Evolutionary conservation across 1,140 invertebrate species (phyloP), one percentile per base, ranked within the genome.

Genomic region (Drosophila tani): DNA sequence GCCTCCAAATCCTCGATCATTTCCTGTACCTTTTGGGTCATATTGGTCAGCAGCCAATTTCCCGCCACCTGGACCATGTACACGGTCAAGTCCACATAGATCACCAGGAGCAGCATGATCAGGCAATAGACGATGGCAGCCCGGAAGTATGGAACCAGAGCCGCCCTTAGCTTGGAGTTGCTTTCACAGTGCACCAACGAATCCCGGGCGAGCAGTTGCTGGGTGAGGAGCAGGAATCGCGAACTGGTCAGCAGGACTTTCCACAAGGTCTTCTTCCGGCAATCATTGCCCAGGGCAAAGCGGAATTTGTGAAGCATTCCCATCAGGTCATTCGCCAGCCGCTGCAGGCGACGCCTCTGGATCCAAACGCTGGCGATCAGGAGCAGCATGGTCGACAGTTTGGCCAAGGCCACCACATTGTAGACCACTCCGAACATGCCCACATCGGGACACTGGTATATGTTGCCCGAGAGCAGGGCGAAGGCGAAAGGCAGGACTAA

Each of bases 371-470:
- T 69, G 45, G 1, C 17, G 5, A 87, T 12, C 1, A 84, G 49
- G 14, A 78, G 8, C 2, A 63, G 3, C 2, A 75, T 38, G 24
- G 66, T 43, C 5, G 27, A 14, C 8, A 60, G 3, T 5, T 63
- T 71, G n/a, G 66, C 6, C 45, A 88, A 11, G 5, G 14, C 47
- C 12, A 78, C 68, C 5, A 84, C 59, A 15, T 51, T 84, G 12
- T 68, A 88, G 21, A 71, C 68, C 21, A 58, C 11, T 1, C 66
- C 45, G 21, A 88, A 47, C 32, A 87, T 81, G 15, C 79, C 74
- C 27, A 63, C 6, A 3, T 50, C 19, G 24, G 67, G 49, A 12
- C 84, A 87, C 0, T 53, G 9, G 15, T 65, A 84, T 1, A 63
- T 35, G 9, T 63, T 78, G 2, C 67, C 35, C 5, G 69, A 65